Conservation (phyloP, 2,797 vertebrate species). For the Taenioides sp. region DNA sequence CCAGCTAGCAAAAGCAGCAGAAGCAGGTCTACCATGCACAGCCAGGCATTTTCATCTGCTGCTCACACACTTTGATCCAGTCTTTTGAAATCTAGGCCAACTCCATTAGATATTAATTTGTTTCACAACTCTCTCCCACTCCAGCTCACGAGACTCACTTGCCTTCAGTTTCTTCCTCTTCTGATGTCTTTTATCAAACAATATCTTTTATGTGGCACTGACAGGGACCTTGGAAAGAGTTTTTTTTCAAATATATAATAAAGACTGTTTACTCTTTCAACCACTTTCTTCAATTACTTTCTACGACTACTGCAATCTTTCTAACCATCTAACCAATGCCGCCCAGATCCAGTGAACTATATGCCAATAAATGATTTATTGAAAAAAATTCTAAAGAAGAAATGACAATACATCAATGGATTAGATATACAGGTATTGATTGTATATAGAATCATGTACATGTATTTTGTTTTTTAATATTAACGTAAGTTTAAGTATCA, state of each 20-base stretch:
- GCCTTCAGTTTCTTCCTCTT: conserved; percentile 34
- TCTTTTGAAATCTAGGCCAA: conserved; percentile 76
- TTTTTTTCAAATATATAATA: no score
- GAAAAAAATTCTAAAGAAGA: not conserved
- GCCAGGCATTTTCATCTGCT: conserved; percentile 54
- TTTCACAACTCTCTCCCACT: conserved; percentile 58
- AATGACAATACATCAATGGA: not conserved
- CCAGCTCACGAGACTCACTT: conserved; percentile 37
- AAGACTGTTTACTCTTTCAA: not conserved
- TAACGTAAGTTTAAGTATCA: no score
- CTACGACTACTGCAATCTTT: not conserved
- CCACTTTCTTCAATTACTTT: no score
- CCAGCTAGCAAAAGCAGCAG: conserved; percentile 44
- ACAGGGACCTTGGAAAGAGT: conserved; percentile 23
- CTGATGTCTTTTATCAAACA: conserved; percentile 49
- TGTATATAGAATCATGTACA: no score
- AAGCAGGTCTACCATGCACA: conserved; percentile 44
- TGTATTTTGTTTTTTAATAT: no score
- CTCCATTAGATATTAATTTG: conserved; percentile 77
- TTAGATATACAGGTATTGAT: no score
- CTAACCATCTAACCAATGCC: not conserved
- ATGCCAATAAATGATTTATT: not conserved
- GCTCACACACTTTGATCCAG: conserved; percentile 57
- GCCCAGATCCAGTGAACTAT: not conserved
- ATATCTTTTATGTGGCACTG: conserved; percentile 41